Conservation (phyloP, 2,888 invertebrate species). For the Hermodice carunculata region DNA sequence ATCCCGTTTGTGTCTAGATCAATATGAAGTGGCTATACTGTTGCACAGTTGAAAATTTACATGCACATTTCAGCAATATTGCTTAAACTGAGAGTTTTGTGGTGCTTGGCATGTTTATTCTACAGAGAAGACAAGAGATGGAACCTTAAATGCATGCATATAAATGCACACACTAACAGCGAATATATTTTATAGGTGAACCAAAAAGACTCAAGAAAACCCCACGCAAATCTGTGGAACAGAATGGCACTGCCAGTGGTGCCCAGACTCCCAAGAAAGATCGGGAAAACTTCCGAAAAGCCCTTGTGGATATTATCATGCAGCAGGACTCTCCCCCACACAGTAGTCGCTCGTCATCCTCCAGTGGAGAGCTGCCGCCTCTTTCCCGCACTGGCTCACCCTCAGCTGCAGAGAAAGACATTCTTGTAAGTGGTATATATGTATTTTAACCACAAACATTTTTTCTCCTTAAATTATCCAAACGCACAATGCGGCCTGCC, state of each 20-base stretch:
- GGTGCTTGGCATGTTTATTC: too few species aligned
- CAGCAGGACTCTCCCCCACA: conserved; percentile 61
- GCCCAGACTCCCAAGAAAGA: conserved; percentile 69
- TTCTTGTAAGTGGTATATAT: conserved; percentile 54
- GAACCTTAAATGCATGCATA: too few species aligned
- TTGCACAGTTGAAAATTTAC: too few species aligned
- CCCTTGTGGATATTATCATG: conserved; percentile 82
- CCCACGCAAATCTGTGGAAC: conserved; percentile 16
- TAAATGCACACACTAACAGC: too few species aligned
- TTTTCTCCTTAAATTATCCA: too few species aligned
- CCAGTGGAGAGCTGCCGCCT: conserved; percentile 55
- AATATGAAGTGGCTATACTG: too few species aligned
- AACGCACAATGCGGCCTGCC: too few species aligned
- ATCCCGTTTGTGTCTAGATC: too few species aligned
- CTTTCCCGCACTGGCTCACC: conserved; percentile 61
- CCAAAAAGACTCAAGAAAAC: conserved; percentile 38
- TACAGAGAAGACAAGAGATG: too few species aligned
- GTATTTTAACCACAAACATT: background rate
- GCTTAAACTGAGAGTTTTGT: too few species aligned
- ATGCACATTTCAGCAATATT: too few species aligned
- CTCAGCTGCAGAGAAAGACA: conserved; percentile 67
- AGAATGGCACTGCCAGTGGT: conserved; percentile 8
- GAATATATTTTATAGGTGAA: conserved; percentile 50
- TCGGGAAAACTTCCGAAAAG: conserved; percentile 85
- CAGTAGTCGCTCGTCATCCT: conserved; percentile 48